phyloP scores from a whole-genome alignment of 2,113 vertebrate genomes.

The Gambusia affinis region DNA sequence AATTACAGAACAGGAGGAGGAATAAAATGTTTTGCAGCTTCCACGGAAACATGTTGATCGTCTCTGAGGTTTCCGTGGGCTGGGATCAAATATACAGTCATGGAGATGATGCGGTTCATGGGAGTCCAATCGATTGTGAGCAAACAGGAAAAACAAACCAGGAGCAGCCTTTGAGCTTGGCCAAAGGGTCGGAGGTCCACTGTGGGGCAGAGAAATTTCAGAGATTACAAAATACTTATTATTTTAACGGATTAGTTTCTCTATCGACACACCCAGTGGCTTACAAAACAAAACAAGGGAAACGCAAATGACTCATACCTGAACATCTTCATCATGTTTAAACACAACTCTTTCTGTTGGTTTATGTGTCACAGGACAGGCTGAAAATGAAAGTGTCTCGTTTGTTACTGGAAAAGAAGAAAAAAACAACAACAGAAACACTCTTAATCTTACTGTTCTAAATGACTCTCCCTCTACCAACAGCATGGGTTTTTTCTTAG shows the following conservation, averaged over 20 bases:
- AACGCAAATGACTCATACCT: neutral
- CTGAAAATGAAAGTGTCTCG: neutral
- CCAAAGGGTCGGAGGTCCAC: neutral
- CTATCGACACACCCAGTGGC: neutral
- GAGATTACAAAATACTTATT: neutral
- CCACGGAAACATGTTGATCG: conserved; percentile 45
- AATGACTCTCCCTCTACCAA: neutral
- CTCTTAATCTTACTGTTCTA: no score
- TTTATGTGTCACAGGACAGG: neutral
- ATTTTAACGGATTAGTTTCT: neutral
- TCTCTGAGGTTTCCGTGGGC: conserved; percentile 4
- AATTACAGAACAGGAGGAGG: conserved; percentile 36
- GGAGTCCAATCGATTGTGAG: conserved; percentile 13
- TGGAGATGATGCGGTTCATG: neutral
- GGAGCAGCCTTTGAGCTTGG: neutral
- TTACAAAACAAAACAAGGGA: neutral
- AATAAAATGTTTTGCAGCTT: conserved; percentile 5
- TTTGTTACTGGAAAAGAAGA: neutral
- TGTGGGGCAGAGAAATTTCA: no score
- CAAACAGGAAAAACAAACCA: neutral
- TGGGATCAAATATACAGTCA: conserved; percentile 6
- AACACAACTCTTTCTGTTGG: neutral
- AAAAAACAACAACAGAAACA: neutral
- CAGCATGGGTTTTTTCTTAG: neutral
- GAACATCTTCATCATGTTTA: neutral